These are phyloP conservation scores for Sympetrum striolatum DNA, from an alignment of 2,888 invertebrate genomes.

Conservation along the genomic window DNA sequence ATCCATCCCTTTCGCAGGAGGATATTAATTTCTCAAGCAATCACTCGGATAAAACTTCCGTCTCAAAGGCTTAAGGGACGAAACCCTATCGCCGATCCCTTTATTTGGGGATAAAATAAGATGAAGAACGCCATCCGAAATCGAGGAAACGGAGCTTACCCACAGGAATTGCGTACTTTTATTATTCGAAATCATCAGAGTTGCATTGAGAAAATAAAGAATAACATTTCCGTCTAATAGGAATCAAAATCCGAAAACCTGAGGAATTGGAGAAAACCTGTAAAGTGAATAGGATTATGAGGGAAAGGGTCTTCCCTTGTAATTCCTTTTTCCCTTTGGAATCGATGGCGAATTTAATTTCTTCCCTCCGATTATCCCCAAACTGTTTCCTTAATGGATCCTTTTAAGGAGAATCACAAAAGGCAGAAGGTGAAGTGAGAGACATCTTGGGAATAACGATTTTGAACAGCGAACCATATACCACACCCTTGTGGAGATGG, in stretches of 20 bases:
- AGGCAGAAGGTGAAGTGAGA: not conserved
- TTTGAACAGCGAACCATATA: not conserved
- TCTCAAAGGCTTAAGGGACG: not conserved
- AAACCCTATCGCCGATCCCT: not conserved
- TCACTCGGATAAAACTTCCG: too few species aligned
- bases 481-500: not conserved
- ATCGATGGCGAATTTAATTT: not conserved
- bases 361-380: not conserved
- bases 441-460: not conserved
- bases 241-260: not conserved
- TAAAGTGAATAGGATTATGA: not conserved
- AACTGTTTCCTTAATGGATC: not conserved
- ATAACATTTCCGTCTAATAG: not conserved
- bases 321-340: not conserved
- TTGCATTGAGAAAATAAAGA: not conserved
- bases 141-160: not conserved
- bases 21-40: too few species aligned
- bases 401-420: not conserved
- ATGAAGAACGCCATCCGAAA: not conserved
- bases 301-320: not conserved
- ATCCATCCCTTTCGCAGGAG: too few species aligned
- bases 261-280: not conserved
- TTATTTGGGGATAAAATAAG: not conserved
- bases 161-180: not conserved
- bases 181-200: not conserved